A percentile compares a stretch with the other conserved stretches of the same genome.
Evolutionary conservation across 1,140 invertebrate species (phyloP).

Genomic region (Pristionchus pacificus): DNA sequence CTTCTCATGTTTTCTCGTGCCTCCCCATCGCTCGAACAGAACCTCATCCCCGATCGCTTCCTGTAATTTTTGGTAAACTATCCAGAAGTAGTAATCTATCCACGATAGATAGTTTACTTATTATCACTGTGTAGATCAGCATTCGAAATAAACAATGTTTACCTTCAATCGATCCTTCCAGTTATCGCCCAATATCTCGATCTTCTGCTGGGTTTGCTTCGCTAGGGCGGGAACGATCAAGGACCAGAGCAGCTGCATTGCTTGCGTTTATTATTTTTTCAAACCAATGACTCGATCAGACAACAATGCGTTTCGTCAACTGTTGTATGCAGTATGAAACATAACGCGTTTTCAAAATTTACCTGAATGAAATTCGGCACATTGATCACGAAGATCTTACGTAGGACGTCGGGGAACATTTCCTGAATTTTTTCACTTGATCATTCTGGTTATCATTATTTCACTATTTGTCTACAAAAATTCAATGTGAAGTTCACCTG

Average conservation of each 20-base stretch:
- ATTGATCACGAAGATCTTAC: constrained; percentile 42
- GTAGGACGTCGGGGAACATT: constrained; percentile 45
- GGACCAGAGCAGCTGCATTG: constrained; percentile 36
- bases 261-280: not conserved
- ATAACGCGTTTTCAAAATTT: not conserved
- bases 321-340: not conserved
- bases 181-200: constrained; percentile 42
- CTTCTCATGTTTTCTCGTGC: constrained; percentile 31
- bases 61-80: no score
- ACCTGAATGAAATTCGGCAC: constrained; percentile 36
- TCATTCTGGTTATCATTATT: constrained; percentile 12
- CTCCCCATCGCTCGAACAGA: constrained; percentile 45
- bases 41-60: constrained; percentile 39
- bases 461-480: no score
- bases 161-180: constrained; percentile 42
- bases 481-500: constrained; percentile 22
- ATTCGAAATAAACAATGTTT: constrained; percentile 10
- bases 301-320: no score
- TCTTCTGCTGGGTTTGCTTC: constrained; percentile 46
- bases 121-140: no score
- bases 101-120: no score
- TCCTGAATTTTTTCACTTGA: constrained; percentile 25
- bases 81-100: no score
- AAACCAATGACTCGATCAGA: not conserved
- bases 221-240: constrained; percentile 39